phyloP scores from a whole-genome alignment of 2,797 vertebrate genomes.

The Lepus townsendii region DNA sequence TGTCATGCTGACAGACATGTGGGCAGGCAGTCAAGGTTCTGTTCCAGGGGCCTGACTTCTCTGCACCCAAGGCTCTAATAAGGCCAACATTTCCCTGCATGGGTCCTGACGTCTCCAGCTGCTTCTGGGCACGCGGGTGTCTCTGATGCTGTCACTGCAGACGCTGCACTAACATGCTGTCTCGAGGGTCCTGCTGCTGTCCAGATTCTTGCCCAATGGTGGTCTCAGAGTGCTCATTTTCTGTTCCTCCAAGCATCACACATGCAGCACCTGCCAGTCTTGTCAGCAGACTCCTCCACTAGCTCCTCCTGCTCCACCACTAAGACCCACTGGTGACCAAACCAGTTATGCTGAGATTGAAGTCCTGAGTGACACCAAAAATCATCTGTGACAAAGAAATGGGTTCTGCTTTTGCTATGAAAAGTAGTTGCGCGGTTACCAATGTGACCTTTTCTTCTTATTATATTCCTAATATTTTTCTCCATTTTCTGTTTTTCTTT shows the following conservation, averaged over 20 bases:
- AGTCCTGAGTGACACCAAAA: background rate
- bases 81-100: slow-evolving; percentile 81
- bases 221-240: background rate
- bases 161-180: background rate
- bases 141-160: background rate
- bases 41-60: slow-evolving; percentile 84
- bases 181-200: background rate
- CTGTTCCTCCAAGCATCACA: rapidly evolving
- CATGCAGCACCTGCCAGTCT: too few species aligned
- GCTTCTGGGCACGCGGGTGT: slow-evolving; percentile 74
- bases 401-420: background rate
- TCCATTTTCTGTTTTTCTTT: slow-evolving; percentile 36
- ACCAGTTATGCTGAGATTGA: background rate
- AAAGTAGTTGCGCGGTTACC: background rate
- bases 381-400: background rate
- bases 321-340: background rate
- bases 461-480: background rate
- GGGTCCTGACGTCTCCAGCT: slow-evolving; percentile 85
- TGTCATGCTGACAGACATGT: slow-evolving; percentile 89
- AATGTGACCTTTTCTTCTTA: background rate
- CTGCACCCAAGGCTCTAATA: slow-evolving; percentile 83
- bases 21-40: slow-evolving; percentile 87
- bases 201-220: background rate
- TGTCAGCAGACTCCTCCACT: background rate
- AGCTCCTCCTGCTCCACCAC: background rate